Percentiles rank a stretch among this genome's conserved stretches.
Evolutionary conservation across 2,888 invertebrate species (phyloP).

Genomic region (Sarcophaga caerulescens): DNA sequence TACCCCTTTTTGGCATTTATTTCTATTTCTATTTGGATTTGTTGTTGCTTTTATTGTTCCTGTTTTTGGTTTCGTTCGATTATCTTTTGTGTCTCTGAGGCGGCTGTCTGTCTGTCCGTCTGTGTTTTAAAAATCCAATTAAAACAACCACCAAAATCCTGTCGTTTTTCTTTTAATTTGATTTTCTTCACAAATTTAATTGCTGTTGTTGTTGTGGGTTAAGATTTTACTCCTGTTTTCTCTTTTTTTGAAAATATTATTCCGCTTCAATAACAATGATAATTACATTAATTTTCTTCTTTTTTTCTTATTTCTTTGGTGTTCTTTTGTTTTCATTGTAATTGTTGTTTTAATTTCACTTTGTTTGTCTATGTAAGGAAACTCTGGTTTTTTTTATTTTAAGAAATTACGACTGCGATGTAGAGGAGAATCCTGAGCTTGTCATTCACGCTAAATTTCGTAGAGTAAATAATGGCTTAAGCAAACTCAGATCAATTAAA

Average conservation of each 20-base stretch:
- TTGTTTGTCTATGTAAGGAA: no score
- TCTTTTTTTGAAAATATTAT: slow-evolving; percentile 42
- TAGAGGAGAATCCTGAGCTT: no score
- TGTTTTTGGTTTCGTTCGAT: not conserved
- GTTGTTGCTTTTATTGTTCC: not conserved
- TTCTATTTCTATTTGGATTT: not conserved
- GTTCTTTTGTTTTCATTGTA: not conserved
- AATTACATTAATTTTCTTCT: slow-evolving; percentile 68
- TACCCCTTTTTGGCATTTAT: not conserved
- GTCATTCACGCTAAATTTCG: no score
- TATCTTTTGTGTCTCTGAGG: not conserved
- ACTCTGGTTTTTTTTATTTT: no score
- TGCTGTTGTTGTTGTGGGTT: slow-evolving; percentile 21
- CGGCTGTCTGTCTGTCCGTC: slow-evolving; percentile 21
- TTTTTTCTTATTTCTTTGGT: not conserved
- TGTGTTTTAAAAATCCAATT: slow-evolving; percentile 53
- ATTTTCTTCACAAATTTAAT: slow-evolving; percentile 25
- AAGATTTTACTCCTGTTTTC: not conserved
- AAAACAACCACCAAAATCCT: slow-evolving; percentile 60
- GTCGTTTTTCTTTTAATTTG: slow-evolving; percentile 29
- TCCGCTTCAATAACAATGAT: slow-evolving; percentile 75
- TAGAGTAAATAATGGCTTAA: no score
- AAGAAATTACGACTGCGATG: no score
- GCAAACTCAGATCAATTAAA: no score
- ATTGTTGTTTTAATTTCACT: not conserved